phyloP scores from a whole-genome alignment of 2,797 vertebrate genomes.

The Muscicapa striata region DNA sequence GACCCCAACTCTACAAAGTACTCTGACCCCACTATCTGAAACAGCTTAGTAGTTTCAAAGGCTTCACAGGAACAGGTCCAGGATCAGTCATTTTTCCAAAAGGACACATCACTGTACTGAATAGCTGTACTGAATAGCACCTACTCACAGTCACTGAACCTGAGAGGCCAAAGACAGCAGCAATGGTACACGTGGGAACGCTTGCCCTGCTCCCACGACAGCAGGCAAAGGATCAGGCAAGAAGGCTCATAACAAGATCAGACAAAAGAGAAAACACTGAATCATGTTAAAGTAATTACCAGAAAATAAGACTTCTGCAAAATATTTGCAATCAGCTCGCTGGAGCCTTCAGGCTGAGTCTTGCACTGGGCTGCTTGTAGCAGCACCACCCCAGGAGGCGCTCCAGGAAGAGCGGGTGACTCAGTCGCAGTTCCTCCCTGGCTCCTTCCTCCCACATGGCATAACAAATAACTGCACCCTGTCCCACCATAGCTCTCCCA shows the following conservation, averaged over 20 bases:
- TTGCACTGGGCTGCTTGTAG: constrained; percentile 21
- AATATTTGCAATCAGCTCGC: constrained; percentile 24
- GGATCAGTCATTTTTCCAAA: not conserved
- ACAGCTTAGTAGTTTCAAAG: not conserved
- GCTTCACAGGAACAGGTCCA: not conserved
- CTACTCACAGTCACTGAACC: not conserved
- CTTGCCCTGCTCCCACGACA: not conserved
- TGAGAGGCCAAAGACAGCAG: not conserved
- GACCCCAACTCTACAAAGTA: not conserved
- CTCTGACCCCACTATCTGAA: not conserved
- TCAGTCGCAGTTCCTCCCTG: constrained; percentile 47
- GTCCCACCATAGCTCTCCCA: not conserved
- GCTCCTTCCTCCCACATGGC: not conserved
- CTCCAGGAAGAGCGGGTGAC: constrained; percentile 37
- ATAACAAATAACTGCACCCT: not conserved
- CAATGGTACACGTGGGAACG: not conserved
- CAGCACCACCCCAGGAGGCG: constrained; percentile 41
- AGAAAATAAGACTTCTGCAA: constrained; percentile 61
- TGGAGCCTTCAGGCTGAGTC: constrained; percentile 55
- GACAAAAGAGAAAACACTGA: constrained; percentile 63
- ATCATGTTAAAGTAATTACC: constrained; percentile 64
- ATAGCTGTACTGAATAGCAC: not conserved
- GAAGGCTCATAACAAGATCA: constrained; percentile 50
- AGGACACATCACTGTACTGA: not conserved
- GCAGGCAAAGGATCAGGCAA: not conserved